Evolutionary conservation across 2,113 vertebrate genomes (phyloP), one percentile per base, ranked within the genome.

Genomic region (Anarrhichthys ocellatus): DNA sequence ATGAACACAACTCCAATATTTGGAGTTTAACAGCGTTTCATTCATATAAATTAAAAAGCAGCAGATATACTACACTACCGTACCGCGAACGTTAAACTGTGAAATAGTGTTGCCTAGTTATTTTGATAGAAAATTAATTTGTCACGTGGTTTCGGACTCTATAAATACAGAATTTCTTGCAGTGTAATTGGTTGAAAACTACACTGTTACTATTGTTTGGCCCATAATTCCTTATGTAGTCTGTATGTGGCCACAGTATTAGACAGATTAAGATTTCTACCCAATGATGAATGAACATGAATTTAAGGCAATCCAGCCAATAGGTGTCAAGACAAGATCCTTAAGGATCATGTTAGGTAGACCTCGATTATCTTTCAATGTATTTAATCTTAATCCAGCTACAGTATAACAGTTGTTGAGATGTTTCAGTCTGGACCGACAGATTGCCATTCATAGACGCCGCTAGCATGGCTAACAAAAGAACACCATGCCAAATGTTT

Each of bases 401-500:
- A 56, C 6, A 34, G 5, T 6, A 34, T 34, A 34, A 40, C 22
- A 66, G 29, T 27, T 58, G 15, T 44, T 52, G 36, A 63, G 32
- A 64, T 72, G 68, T 75, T 73, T 73, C 42, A 11, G 18, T 63
- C 58, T 74, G n/a, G 14, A 64, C 52, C 29, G 1, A 61, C 38
- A 48, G 44, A 24, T 7, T 13, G 18, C 11, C 59, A n/a, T 68
- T 46, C 34, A 10, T 34, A 6, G 7, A 78, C 52, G 40, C 34
- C 2, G n/a, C 32, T 17, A 46, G n/a, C 44, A 22, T 0, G 50
- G 50, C 77, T 63, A 29, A 13, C 14, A 6, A 38, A 82, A 50
- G 62, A 20, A 0, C 0, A 56, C 69, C 13, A 4, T 15, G 14
- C 38, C 40, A 73, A 70, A 67, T 80, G 32, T 62, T 77, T 32